Percentiles rank a stretch among this genome's conserved stretches.
These are phyloP conservation scores for Hypocryptadius cinnamomeus DNA, from an alignment of 2,113 vertebrate genomes.

Conservation along the genomic window DNA sequence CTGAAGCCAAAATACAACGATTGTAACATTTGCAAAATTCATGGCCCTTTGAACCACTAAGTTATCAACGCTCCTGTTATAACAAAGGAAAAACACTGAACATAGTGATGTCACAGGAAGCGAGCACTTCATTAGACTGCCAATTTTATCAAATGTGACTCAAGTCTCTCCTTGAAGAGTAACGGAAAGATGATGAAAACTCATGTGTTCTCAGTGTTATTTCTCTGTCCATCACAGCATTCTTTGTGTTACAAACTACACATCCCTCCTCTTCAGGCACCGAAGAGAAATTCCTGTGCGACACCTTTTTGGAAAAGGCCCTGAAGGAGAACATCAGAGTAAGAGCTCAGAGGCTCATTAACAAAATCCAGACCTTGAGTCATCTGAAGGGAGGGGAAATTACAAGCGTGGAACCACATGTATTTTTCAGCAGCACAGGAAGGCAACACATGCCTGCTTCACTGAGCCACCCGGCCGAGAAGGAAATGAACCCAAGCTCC, in stretches of 20 bases:
- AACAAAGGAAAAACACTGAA: slow-evolving; percentile 26
- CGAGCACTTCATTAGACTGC: background rate
- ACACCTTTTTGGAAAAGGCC: background rate
- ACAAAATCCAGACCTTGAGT: slow-evolving; percentile 37
- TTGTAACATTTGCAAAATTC: background rate
- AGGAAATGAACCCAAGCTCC: background rate
- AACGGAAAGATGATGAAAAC: background rate
- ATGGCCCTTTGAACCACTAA: background rate
- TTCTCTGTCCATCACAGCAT: background rate
- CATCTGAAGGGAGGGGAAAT: slow-evolving; percentile 25
- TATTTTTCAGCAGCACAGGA: slow-evolving; percentile 30
- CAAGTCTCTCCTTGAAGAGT: background rate
- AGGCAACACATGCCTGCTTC: slow-evolving; percentile 11
- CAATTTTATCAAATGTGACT: slow-evolving; percentile 4
- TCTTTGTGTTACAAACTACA: background rate
- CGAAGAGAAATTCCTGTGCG: background rate
- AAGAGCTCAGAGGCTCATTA: background rate
- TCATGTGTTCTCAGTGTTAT: background rate
- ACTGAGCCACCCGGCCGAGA: background rate
- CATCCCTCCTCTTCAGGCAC: background rate
- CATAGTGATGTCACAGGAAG: slow-evolving; percentile 38
- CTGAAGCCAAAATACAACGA: background rate
- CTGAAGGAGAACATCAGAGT: background rate
- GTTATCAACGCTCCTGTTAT: background rate
- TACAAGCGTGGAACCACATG: slow-evolving; percentile 25